Conservation (phyloP, 2,113 vertebrate genomes). For the Oenanthe melanoleuca region DNA sequence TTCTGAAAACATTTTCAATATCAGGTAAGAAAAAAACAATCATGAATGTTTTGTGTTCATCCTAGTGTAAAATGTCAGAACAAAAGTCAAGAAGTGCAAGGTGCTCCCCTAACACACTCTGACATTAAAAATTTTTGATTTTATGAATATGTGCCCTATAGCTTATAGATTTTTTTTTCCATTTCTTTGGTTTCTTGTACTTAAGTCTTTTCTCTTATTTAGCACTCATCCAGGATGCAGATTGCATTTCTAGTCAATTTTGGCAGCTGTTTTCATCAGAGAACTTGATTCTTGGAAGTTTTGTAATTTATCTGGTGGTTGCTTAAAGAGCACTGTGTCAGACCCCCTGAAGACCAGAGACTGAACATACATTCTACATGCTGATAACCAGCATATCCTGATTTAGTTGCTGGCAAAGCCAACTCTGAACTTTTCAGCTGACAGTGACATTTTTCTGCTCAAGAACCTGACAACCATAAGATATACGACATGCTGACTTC, state of each 20-base stretch:
- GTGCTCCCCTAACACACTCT: background rate
- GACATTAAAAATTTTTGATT: slow-evolving; percentile 33
- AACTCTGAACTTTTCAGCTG: background rate
- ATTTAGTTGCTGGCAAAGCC: background rate
- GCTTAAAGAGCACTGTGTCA: background rate
- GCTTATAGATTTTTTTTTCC: background rate
- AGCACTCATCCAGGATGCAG: background rate
- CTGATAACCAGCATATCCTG: background rate
- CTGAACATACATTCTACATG: background rate
- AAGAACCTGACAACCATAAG: background rate
- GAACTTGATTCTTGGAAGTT: background rate
- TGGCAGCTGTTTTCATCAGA: background rate
- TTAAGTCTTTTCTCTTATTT: background rate
- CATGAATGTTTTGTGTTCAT: slow-evolving; percentile 15
- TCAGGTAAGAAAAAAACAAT: background rate
- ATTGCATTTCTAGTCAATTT: background rate
- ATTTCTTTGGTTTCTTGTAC: background rate
- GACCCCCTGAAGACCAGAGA: background rate
- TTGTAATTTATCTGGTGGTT: background rate
- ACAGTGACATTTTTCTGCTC: background rate
- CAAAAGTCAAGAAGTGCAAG: slow-evolving; percentile 20
- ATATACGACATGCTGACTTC: accelerated
- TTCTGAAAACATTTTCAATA: background rate
- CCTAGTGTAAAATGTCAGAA: slow-evolving; percentile 53
- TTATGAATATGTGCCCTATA: slow-evolving; percentile 25